Base-by-base conservation (phyloP, 2,888 invertebrate species). In the Chrysina gloriosa region DNA sequence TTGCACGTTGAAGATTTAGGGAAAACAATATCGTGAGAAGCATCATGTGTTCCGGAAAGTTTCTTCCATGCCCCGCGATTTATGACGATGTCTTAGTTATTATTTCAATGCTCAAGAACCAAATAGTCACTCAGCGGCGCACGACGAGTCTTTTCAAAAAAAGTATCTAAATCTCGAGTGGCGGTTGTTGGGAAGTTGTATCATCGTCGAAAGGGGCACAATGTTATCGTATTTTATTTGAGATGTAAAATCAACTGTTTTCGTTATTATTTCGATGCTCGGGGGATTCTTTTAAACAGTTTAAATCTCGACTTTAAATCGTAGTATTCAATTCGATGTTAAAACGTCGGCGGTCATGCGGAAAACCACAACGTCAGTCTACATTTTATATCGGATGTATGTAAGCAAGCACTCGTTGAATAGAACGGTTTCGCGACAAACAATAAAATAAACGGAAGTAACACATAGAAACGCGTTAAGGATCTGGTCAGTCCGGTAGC, bases 21-120 rank as follows among this genome's bases (percentile, higher is more conserved):
- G 16, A 42, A 19, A 42, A 42, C 42, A 42, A 42, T 42, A 16
- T 42, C 42, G 42, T 42, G 42, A 14, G 42, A 42, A 19, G 19
- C 5, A 4, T 14, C 14, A 42, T n/a, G 19, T 42, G 42, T 14
- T 6, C 2, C 7, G 6, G 14, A 42, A 16, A 16, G 42, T 16
- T 42, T 16, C 19, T 42, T 42, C 19, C 19, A 19, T 6, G 3
- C 11, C 7, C 19, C 5, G 42, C 9, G 19, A 16, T 42, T 42
- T 42, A 42, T 42, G 16, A 14, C 5, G 11, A 36, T 36, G n/a
- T 11, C 4, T 36, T n/a, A 4, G 4, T n/a, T 9, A 6, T 34
- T 2, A n/a, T 34, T 2, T 34, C 7, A 34, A 5, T 34, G n/a
- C 5, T n/a, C 36, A 36, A n/a, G n/a, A 36, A 2, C 2, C 9